Evolutionary conservation across 2,797 vertebrate species (phyloP).

Genomic region (Enteromius anoplus): DNA sequence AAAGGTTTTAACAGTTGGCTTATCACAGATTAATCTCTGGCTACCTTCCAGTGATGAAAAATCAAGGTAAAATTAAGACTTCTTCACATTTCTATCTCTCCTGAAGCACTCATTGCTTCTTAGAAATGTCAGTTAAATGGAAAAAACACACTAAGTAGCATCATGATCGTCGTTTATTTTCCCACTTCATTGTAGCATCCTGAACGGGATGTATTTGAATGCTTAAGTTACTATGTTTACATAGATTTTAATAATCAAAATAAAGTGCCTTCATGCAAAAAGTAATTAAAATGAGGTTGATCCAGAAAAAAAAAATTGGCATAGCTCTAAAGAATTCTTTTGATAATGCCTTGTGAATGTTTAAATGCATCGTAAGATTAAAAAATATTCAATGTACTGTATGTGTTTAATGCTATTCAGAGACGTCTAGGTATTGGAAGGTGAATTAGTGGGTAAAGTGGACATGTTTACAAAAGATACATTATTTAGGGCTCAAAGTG

Average conservation of each 20-base stretch:
- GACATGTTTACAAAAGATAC: neutral
- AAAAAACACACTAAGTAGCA: neutral
- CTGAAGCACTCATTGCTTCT: neutral
- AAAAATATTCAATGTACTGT: neutral
- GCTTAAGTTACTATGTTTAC: neutral
- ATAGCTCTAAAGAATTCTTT: neutral
- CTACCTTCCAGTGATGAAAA: neutral
- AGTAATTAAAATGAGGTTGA: neutral
- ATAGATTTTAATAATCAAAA: neutral
- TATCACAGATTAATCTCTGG: neutral
- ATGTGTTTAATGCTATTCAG: neutral
- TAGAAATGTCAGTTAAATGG: constrained; percentile 5
- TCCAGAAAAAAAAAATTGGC: neutral
- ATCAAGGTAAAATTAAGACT: constrained; percentile 11
- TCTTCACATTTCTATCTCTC: constrained; percentile 7
- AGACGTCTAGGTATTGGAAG: neutral
- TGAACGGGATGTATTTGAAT: neutral
- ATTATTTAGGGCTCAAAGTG: neutral
- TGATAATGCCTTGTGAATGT: neutral
- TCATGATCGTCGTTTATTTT: neutral
- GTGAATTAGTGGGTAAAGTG: neutral
- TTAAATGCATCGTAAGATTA: neutral
- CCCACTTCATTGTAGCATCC: neutral
- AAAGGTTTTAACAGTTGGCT: neutral
- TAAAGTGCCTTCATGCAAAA: neutral